Base-by-base conservation (phyloP, 2,797 vertebrate genomes). In the Notolepis coatsorum region DNA sequence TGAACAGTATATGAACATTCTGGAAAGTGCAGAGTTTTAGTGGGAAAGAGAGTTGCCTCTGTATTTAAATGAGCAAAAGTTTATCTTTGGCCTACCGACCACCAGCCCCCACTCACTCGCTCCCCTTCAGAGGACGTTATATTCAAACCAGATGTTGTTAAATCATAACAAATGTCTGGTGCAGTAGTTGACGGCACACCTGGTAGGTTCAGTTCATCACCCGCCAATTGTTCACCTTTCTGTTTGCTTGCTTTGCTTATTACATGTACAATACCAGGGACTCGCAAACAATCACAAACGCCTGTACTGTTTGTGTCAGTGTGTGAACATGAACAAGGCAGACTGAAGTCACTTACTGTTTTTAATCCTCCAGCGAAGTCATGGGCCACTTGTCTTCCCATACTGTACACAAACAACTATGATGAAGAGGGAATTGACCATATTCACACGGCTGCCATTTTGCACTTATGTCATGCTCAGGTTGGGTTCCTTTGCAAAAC, bases 81-180 rank as follows among this genome's bases (percentile, higher is more conserved):
- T 84, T 81, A 68, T 67, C 56, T 68, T 58, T 65, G 62, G 65
- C 73, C 68, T 78, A 76, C 75, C 62, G 54, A 69, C 68, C 73
- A 84, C 54, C 48, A 57, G 59, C 47, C 69, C 61, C 64, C 78
- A 84, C 72, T 81, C 71, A 65, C 52, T 79, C 49, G 64, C 55
- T 76, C 45, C 51, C 79, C 64, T 81, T 81, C 59, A 58, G 45
- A 67, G 81, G 69, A 81, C 56, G 49, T 62, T n/a, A 85, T 73
- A 89, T 73, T 90, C 57, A 79, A 91, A 88, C 75, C 92, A 93
- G 91, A 93, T 93, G 92, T 89, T 63, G 79, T 75, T 81, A 92
- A 92, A 86, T 92, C 86, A 90, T 90, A 91, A 77, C 90, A 89
- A 91, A 90, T 90, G 90, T 90, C 87, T 85, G 84, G 84, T 65